Evolutionary conservation across 1,140 invertebrate species (phyloP).

Genomic region (Bombus vancouverensis): DNA sequence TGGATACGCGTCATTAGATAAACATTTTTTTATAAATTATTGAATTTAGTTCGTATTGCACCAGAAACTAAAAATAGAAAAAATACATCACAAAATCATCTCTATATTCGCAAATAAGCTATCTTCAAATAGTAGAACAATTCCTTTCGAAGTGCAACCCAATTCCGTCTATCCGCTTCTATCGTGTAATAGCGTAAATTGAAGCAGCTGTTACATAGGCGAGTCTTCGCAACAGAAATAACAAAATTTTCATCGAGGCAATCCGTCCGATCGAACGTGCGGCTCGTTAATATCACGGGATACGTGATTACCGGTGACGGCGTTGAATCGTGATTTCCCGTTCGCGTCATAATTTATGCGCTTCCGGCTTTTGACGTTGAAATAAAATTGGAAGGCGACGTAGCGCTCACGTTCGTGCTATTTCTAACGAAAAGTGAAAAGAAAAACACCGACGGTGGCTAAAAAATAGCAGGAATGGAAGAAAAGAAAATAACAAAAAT

Average conservation of each 20-base stretch:
- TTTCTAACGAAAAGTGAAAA: neutral
- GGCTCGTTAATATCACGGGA: slow-evolving; percentile 42
- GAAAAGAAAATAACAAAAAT: slow-evolving; percentile 24
- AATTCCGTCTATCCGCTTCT: neutral
- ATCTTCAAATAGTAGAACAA: neutral
- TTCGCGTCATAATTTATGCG: slow-evolving; percentile 64
- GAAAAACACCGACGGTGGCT: neutral
- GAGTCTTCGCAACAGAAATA: slow-evolving; percentile 34
- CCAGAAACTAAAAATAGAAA: neutral
- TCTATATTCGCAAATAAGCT: neutral
- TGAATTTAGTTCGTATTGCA: too few species aligned
- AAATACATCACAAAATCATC: neutral
- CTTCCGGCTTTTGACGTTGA: slow-evolving; percentile 53
- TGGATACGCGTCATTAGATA: too few species aligned
- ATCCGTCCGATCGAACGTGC: slow-evolving; percentile 29
- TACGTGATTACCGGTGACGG: slow-evolving; percentile 48
- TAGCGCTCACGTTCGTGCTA: neutral
- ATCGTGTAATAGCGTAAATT: slow-evolving; percentile 40
- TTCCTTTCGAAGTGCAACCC: neutral
- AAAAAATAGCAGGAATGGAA: neutral
- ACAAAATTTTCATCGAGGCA: slow-evolving; percentile 49
- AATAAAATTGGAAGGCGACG: slow-evolving; percentile 40
- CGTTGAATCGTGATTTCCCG: slow-evolving; percentile 56
- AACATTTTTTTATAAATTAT: too few species aligned
- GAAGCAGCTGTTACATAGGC: neutral